phyloP scores from a whole-genome alignment of 2,797 vertebrate genomes.

The Tenualosa ilisha region DNA sequence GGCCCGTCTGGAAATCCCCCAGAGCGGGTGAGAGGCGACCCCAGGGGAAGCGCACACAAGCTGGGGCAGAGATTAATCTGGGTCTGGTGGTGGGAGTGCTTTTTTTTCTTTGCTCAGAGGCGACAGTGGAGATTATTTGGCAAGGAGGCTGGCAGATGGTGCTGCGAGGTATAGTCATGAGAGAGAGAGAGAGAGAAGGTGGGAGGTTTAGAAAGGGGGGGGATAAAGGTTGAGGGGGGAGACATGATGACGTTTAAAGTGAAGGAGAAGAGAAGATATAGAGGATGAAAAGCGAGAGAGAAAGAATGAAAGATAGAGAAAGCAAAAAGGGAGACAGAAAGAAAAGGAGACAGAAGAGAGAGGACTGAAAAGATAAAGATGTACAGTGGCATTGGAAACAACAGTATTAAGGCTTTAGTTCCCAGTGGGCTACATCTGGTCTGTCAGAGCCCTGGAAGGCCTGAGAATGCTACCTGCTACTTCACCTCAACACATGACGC shows the following conservation, averaged over 20 bases:
- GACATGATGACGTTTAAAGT: background rate
- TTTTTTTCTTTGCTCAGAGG: background rate
- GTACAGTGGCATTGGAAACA: background rate
- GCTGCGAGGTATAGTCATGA: slow-evolving; percentile 14
- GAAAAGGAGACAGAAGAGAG: background rate
- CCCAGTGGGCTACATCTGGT: background rate
- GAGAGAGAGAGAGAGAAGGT: background rate
- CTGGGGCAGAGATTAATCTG: slow-evolving; percentile 18
- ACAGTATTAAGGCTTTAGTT: background rate
- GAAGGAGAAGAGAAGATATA: background rate
- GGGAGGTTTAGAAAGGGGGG: background rate
- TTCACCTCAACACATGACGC: background rate
- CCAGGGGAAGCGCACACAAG: slow-evolving; percentile 16
- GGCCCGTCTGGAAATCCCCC: slow-evolving; percentile 8
- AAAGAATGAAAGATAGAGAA: background rate
- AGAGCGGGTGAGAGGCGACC: slow-evolving; percentile 10
- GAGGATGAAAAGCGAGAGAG: background rate
- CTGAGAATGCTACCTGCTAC: background rate
- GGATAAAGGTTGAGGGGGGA: background rate
- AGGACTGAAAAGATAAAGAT: background rate
- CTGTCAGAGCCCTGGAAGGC: background rate
- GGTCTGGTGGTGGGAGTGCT: background rate
- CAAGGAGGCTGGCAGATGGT: slow-evolving; percentile 25
- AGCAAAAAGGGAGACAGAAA: background rate
- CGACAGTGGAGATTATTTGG: slow-evolving; percentile 14